phyloP scores from a whole-genome alignment of 2,797 vertebrate species.

The Lutjanus argentimaculatus region DNA sequence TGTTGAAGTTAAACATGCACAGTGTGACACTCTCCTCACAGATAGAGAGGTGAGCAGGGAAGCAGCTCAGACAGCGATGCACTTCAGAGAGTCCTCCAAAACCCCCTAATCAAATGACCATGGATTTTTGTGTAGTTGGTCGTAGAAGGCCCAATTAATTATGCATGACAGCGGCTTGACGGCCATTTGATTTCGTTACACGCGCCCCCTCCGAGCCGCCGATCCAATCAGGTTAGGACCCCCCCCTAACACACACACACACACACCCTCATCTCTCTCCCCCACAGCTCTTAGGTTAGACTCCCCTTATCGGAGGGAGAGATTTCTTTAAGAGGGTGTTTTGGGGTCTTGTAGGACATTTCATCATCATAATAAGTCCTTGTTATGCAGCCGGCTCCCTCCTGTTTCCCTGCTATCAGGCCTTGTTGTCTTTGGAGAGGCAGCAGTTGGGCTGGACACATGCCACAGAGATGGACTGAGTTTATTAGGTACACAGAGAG shows the following conservation, averaged over 20 bases:
- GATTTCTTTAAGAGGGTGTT: slow-evolving; percentile 83
- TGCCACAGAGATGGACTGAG: slow-evolving; percentile 64
- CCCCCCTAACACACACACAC: slow-evolving; percentile 36
- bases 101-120: slow-evolving; percentile 96
- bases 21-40: slow-evolving; percentile 55
- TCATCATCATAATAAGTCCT: slow-evolving; percentile 85
- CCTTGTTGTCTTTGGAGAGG: slow-evolving; percentile 70
- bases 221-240: slow-evolving; percentile 92
- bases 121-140: slow-evolving; percentile 95
- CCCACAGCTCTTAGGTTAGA: slow-evolving; percentile 75
- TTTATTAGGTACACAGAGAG: slow-evolving; percentile 54
- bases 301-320: slow-evolving; percentile 87
- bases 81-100: slow-evolving; percentile 90
- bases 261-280: slow-evolving; percentile 43
- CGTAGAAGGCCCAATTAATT: slow-evolving; percentile 94
- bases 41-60: slow-evolving; percentile 75
- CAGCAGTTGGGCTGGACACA: slow-evolving; percentile 74
- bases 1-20: slow-evolving; percentile 8
- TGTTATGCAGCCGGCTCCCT: slow-evolving; percentile 73
- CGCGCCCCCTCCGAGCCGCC: slow-evolving; percentile 87
- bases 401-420: slow-evolving; percentile 75
- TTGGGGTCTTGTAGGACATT: slow-evolving; percentile 83
- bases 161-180: slow-evolving; percentile 97
- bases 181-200: slow-evolving; percentile 95
- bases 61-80: slow-evolving; percentile 86